Percentiles rank a stretch among this genome's conserved stretches.
phyloP scores from a whole-genome alignment of 2,888 invertebrate species.

The Lordiphosa fenestrarum region DNA sequence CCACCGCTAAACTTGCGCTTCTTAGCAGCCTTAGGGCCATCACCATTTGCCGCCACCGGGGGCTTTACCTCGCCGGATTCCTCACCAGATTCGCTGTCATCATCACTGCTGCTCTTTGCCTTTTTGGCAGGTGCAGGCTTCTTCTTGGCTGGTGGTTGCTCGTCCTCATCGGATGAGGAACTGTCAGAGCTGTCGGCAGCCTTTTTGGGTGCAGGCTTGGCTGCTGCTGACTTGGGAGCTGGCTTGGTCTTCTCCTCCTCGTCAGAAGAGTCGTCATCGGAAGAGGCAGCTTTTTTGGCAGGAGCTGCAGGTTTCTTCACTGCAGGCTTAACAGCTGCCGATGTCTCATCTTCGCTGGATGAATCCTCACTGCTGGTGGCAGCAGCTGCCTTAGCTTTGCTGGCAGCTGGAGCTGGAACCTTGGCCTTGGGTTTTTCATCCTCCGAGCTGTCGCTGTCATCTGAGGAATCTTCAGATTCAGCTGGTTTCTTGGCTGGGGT shows the following conservation, averaged over 20 bases:
- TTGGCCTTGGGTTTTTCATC: conserved; percentile 51
- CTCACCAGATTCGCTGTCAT: conserved; percentile 39
- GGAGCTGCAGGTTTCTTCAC: conserved; percentile 20
- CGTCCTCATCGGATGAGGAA: conserved; percentile 63
- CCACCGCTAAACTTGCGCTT: conserved; percentile 80
- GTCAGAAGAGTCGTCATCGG: conserved; percentile 64
- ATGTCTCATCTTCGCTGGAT: conserved; percentile 66
- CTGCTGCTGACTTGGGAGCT: conserved; percentile 47
- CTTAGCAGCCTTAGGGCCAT: conserved; percentile 58
- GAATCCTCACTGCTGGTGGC: conserved; percentile 26
- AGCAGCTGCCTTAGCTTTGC: conserved; percentile 24
- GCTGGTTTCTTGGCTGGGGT: conserved; percentile 22
- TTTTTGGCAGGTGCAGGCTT: conserved; percentile 63
- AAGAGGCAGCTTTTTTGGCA: conserved; percentile 42
- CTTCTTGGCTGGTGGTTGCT: conserved; percentile 55
- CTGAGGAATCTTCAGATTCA: conserved; percentile 69
- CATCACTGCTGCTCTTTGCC: conserved; percentile 37
- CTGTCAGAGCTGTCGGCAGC: conserved; percentile 60
- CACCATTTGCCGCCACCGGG: conserved; percentile 29
- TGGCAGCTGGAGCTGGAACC: conserved; percentile 10
- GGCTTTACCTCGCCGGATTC: conserved; percentile 48
- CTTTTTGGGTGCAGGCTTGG: conserved; percentile 67
- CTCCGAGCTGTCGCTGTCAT: conserved; percentile 62
- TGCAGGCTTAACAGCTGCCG: conserved; percentile 25
- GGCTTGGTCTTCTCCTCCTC: conserved; percentile 51